Evolutionary conservation across 2,113 vertebrate species (phyloP).

Genomic region (Cepphus grylle): DNA sequence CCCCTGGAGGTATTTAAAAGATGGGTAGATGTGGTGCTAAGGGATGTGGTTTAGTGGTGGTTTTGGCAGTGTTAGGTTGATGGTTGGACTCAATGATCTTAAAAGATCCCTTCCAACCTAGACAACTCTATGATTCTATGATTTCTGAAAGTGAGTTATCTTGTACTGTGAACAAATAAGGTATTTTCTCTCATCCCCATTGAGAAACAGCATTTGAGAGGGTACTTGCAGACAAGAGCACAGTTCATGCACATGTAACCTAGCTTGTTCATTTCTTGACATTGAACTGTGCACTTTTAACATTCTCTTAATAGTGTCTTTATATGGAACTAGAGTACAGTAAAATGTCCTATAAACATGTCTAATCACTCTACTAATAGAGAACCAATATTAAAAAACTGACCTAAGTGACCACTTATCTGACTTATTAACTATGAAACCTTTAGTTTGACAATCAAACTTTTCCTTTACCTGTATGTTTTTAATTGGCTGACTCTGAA

Average conservation of each 20-base stretch:
- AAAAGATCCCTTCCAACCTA: too few species aligned
- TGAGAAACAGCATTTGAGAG: background rate
- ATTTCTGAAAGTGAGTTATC: background rate
- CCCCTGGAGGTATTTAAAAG: too few species aligned
- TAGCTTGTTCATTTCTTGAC: background rate
- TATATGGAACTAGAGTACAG: background rate
- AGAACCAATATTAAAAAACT: background rate
- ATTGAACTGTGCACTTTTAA: background rate
- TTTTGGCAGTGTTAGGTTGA: too few species aligned
- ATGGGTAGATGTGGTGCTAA: too few species aligned
- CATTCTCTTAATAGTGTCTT: background rate
- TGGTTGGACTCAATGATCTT: too few species aligned
- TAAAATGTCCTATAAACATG: background rate
- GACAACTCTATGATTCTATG: too few species aligned
- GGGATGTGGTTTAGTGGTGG: too few species aligned
- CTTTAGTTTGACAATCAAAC: background rate
- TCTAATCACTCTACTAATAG: background rate
- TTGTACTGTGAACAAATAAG: background rate
- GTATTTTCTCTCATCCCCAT: background rate
- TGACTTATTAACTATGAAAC: background rate
- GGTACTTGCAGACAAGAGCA: background rate
- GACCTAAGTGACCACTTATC: background rate
- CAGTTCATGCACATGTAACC: background rate
- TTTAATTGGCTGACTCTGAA: background rate
- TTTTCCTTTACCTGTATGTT: background rate